phyloP scores from a whole-genome alignment of 2,888 invertebrate genomes.

The Ectemnius lituratus region DNA sequence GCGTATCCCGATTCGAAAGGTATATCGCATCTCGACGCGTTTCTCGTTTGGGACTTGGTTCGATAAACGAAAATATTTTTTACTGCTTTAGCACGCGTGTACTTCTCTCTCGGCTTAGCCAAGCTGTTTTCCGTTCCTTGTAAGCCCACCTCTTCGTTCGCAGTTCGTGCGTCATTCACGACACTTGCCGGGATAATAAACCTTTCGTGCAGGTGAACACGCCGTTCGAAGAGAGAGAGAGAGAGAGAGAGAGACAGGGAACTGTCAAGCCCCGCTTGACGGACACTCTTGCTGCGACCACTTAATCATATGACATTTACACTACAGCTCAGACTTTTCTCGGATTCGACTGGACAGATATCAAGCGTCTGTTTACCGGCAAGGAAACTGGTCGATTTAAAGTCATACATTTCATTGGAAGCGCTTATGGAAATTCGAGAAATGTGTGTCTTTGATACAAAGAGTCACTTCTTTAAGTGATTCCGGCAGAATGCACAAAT shows the following conservation, averaged over 20 bases:
- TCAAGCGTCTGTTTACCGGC: no score
- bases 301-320: neutral
- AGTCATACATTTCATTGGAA: no score
- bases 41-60: neutral
- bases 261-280: neutral
- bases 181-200: slow-evolving; percentile 9
- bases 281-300: neutral
- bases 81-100: neutral
- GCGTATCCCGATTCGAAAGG: no score
- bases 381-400: no score
- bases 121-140: neutral
- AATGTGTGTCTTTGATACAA: no score
- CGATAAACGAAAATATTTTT: slow-evolving; percentile 15
- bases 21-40: neutral
- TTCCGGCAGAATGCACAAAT: no score
- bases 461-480: no score
- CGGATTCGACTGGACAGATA: no score
- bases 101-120: neutral
- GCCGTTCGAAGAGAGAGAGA: neutral
- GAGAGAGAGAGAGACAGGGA: neutral
- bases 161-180: slow-evolving; percentile 5
- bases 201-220: neutral
- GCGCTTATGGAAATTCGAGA: no score
- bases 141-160: no score
- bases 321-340: no score